Evolutionary conservation across 2,113 vertebrate genomes (phyloP).

Genomic region (Amia ocellicauda): DNA sequence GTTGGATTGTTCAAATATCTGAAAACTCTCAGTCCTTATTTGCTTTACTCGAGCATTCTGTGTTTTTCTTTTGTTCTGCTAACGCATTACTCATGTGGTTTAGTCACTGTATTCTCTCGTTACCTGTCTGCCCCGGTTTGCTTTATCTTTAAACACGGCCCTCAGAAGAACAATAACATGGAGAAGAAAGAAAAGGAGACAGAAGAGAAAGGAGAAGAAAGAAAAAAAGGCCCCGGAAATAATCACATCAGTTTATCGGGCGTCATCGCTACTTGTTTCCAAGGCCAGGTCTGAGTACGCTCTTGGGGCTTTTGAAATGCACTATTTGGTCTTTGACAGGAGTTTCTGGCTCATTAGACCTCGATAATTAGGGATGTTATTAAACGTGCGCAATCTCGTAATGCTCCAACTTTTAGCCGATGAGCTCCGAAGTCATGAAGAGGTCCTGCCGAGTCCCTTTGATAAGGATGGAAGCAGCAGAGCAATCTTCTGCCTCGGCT

Average conservation of each 20-base stretch:
- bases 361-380: slow-evolving; percentile 68
- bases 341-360: slow-evolving; percentile 37
- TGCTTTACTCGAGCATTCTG: too few species aligned
- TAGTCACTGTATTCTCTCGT: too few species aligned
- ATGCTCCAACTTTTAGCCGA: slow-evolving; percentile 70
- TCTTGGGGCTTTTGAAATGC: slow-evolving; percentile 37
- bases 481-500: slow-evolving; percentile 86
- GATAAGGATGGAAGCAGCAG: slow-evolving; percentile 80
- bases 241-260: slow-evolving; percentile 47
- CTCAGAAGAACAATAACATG: too few species aligned
- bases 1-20: too few species aligned
- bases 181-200: too few species aligned
- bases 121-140: too few species aligned
- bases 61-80: too few species aligned
- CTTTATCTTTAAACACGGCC: too few species aligned
- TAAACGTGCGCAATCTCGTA: slow-evolving; percentile 70
- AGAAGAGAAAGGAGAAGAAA: slow-evolving; percentile 39
- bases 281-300: slow-evolving; percentile 29
- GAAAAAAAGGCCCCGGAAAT: slow-evolving; percentile 26
- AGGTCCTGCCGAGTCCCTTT: slow-evolving; percentile 76
- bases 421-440: slow-evolving; percentile 68
- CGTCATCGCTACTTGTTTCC: slow-evolving; percentile 27
- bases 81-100: too few species aligned
- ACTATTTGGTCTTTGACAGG: slow-evolving; percentile 54
- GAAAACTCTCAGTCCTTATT: too few species aligned